Base-by-base conservation (phyloP, 1,140 invertebrate genomes). In the Neodiprion lecontei region DNA sequence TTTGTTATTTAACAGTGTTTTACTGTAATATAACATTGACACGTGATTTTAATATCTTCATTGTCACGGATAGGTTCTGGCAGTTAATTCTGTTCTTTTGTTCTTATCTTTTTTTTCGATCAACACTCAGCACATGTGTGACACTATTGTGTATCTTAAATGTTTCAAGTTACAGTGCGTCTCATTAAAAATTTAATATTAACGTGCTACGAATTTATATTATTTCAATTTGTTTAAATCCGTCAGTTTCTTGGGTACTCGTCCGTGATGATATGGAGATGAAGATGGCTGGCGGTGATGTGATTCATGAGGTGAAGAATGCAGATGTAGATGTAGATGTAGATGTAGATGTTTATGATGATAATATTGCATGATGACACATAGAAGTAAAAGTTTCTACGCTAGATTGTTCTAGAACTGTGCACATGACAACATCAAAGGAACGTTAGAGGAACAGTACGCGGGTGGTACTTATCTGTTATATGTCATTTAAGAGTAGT, bases 391-490 rank as follows among this genome's bases (percentile, higher is more conserved):
- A 61, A 61, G 66, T 67, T 61, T n/a, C 72, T 73, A 74, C 67
- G 49, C 68, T 40, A 74, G 78, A 76, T 78, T 75, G 23, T 65
- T 83, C 82, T 84, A 84, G 73, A 28, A 79, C 78, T 80, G 78
- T 78, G 80, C 77, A 75, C 75, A 79, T 78, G 79, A 84, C 78
- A 82, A 84, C 79, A 82, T 79, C 76, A 79, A 84, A 79, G 72
- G 76, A 84, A 82, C 79, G 74, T 61, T 61, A 79, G 79, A 73
- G 61, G 48, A 74, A 61, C 79, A 79, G 78, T 69, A 17, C 79
- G 74, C 73, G 53, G 11, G 11, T 61, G 76, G 74, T 86, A 86
- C 82, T 86, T 85, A 85, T 86, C 83, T 84, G 84, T 78, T 77
- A 75, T 82, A 74, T 77, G 73, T 14, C 67, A 78, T 47, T 75